phyloP scores from a whole-genome alignment of 30 jellyfish, hydroid and myxozoan species.

The Hydra vulgaris region DNA sequence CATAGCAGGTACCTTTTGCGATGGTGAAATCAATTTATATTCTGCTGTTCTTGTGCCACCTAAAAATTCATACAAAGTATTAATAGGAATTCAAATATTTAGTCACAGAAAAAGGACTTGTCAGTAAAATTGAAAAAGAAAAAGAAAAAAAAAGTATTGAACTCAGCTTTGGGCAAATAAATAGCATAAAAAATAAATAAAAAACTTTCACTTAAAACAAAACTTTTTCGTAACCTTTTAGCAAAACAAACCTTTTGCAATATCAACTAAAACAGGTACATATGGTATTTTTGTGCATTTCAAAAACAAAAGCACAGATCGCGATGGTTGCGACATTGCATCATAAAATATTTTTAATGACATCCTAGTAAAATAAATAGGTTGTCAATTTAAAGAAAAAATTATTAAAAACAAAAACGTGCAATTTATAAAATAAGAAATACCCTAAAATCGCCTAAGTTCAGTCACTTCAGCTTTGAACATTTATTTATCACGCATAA shows the following conservation, averaged over 20 bases:
- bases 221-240: too few relatives aligned
- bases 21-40: constrained; percentile 39
- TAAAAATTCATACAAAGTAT: constrained; percentile 16
- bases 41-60: constrained; percentile 61
- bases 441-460: too few relatives aligned
- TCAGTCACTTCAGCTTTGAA: too few relatives aligned
- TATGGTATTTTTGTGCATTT: constrained; percentile 49
- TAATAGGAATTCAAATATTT: background rate
- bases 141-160: too few relatives aligned
- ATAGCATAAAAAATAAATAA: too few relatives aligned
- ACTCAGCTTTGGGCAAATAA: too few relatives aligned
- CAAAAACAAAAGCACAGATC: constrained; percentile 51
- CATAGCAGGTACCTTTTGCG: constrained; percentile 72
- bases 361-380: constrained; percentile 19
- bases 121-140: too few relatives aligned
- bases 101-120: too few relatives aligned
- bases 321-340: constrained; percentile 75
- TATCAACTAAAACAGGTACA: constrained; percentile 26
- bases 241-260: constrained; percentile 41
- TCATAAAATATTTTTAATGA: constrained; percentile 56
- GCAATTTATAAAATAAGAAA: too few relatives aligned
- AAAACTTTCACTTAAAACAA: too few relatives aligned
- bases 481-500: too few relatives aligned
- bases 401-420: background rate
- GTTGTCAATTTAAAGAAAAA: background rate